Percentiles rank a stretch among this genome's conserved stretches.
These are phyloP conservation scores for Synaphobranchus kaupii DNA, from an alignment of 2,797 vertebrate species.

Conservation along the genomic window DNA sequence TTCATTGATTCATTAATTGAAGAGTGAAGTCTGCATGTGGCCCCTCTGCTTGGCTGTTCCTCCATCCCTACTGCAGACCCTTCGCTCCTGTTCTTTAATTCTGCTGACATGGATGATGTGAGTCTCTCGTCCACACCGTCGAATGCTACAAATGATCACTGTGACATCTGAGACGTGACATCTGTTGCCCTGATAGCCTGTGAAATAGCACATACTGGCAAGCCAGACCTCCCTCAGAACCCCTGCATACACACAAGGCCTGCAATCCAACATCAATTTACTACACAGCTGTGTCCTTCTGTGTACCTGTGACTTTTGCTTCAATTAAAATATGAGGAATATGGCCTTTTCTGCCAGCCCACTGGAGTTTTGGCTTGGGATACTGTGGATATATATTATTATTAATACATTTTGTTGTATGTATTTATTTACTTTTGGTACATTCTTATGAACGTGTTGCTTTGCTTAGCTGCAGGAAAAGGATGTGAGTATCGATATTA, in stretches of 20 bases:
- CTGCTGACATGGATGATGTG: neutral
- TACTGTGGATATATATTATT: neutral
- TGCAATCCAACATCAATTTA: neutral
- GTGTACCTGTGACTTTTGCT: neutral
- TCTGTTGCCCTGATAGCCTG: constrained; percentile 1
- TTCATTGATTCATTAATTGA: neutral
- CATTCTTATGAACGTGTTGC: neutral
- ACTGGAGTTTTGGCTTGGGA: neutral
- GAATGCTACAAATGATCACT: neutral
- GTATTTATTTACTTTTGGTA: constrained; percentile 1
- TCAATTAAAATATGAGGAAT: constrained; percentile 5
- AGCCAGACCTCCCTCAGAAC: neutral
- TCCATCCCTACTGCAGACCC: neutral
- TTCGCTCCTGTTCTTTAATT: neutral
- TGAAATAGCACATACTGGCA: neutral
- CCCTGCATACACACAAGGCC: neutral
- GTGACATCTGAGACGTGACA: neutral
- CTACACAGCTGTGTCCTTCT: neutral
- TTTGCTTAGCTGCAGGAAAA: neutral
- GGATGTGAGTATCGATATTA: neutral
- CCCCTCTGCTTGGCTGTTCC: neutral
- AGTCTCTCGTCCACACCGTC: neutral
- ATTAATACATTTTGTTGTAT: neutral
- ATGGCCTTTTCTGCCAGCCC: neutral
- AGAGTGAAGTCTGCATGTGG: neutral